Evolutionary conservation across 2,113 vertebrate genomes (phyloP).

Genomic region (Pseudorasbora parva): DNA sequence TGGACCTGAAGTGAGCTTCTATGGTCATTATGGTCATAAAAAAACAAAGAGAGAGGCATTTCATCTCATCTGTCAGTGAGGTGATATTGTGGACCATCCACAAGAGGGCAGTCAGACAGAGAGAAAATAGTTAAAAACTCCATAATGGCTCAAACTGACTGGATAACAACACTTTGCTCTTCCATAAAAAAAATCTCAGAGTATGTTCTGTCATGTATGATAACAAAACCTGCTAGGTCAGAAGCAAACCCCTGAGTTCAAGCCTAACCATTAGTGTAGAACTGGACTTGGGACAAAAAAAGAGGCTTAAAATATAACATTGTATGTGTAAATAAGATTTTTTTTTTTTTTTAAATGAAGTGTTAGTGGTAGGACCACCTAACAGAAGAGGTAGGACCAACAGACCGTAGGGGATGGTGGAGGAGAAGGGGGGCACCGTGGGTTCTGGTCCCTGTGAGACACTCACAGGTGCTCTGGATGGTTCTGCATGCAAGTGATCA

Average conservation of each 20-base stretch:
- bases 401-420: not conserved
- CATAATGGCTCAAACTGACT: not conserved
- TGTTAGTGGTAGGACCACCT: constrained; percentile 32
- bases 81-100: constrained; percentile 34
- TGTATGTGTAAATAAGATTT: not conserved
- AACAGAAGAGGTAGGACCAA: constrained; percentile 21
- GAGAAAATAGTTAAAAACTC: constrained; percentile 15
- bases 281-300: not conserved
- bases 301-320: constrained; percentile 14
- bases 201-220: not conserved
- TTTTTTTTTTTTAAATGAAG: no score
- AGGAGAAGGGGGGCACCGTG: constrained; percentile 25
- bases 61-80: constrained; percentile 1
- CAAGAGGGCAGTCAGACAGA: constrained; percentile 52
- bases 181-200: not conserved
- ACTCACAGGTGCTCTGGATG: constrained; percentile 84
- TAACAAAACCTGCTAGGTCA: not conserved
- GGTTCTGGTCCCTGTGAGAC: not conserved
- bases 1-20: not conserved
- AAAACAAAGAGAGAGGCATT: not conserved
- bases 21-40: not conserved
- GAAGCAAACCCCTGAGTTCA: constrained; percentile 45
- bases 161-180: not conserved
- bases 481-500: constrained; percentile 85
- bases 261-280: constrained; percentile 3